A percentile compares a stretch with the other conserved stretches of the same genome.
Conservation (phyloP, 2,113 vertebrate genomes). For the Procavia capensis region DNA sequence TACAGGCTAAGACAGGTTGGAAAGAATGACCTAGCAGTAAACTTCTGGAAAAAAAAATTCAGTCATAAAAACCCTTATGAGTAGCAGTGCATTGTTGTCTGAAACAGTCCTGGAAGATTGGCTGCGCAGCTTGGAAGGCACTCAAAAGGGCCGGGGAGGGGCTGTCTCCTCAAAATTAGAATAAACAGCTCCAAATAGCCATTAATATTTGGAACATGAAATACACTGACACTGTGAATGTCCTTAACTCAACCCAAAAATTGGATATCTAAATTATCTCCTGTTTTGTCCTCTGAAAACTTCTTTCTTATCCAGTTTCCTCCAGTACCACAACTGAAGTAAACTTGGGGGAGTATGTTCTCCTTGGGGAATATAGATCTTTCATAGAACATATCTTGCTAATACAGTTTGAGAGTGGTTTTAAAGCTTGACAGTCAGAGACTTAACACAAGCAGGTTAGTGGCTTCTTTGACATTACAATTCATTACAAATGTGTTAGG, state of each 20-base stretch:
- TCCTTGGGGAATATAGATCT: neutral
- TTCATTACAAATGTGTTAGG: neutral
- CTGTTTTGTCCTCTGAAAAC: neutral
- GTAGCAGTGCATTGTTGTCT: no score
- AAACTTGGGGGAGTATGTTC: no score
- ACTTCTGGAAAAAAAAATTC: no score
- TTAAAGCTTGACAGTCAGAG: neutral
- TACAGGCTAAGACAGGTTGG: no score
- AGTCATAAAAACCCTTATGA: no score
- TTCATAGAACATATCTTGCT: neutral
- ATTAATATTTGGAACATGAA: no score
- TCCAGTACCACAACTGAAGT: neutral
- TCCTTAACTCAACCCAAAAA: neutral
- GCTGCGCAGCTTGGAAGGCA: no score
- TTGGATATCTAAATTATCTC: neutral
- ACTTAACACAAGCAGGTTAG: neutral
- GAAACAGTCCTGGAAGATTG: no score
- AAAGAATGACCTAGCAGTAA: no score
- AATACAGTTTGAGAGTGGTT: neutral
- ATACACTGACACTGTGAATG: neutral
- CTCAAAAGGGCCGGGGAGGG: no score
- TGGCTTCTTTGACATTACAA: slow-evolving; percentile 17
- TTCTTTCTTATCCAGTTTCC: neutral
- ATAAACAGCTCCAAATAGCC: no score
- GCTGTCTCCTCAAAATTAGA: no score